Evolutionary conservation across 2,797 vertebrate species (phyloP).

Genomic region (Malurus leucopterus): DNA sequence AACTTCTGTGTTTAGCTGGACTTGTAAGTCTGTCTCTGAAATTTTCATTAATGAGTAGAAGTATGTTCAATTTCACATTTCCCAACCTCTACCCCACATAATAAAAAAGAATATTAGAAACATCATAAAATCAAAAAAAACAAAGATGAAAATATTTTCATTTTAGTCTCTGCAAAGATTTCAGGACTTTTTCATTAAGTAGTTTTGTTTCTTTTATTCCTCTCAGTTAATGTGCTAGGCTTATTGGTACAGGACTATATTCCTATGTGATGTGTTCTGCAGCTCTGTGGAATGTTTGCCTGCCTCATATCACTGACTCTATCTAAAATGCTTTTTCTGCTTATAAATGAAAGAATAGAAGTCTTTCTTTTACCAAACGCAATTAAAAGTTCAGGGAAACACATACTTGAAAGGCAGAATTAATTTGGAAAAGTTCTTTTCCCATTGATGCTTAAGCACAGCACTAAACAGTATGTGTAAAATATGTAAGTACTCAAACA

Average conservation of each 20-base stretch:
- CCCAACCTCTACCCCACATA: not conserved
- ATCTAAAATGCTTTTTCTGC: not conserved
- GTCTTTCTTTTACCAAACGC: not conserved
- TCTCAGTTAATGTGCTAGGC: not conserved
- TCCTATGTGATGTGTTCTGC: not conserved
- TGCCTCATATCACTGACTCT: not conserved
- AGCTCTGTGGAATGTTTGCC: not conserved
- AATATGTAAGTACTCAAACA: not conserved
- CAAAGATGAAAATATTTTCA: not conserved
- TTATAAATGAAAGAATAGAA: not conserved
- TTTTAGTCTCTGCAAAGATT: not conserved
- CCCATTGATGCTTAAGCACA: not conserved
- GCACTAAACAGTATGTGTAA: not conserved
- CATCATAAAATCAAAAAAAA: not conserved
- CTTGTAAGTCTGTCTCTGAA: not conserved
- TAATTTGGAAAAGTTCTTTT: not conserved
- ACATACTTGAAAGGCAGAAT: not conserved
- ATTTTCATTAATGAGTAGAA: not conserved
- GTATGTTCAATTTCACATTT: not conserved
- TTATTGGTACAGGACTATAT: not conserved
- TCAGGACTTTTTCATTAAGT: not conserved
- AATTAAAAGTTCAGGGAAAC: not conserved
- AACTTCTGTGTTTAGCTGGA: not conserved
- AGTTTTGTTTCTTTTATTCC: not conserved
- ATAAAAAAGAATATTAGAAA: fast-evolving